A percentile compares a stretch with the other conserved stretches of the same genome.
Conservation (phyloP, 1,140 invertebrate species). For the Elymnias hypermnestra region DNA sequence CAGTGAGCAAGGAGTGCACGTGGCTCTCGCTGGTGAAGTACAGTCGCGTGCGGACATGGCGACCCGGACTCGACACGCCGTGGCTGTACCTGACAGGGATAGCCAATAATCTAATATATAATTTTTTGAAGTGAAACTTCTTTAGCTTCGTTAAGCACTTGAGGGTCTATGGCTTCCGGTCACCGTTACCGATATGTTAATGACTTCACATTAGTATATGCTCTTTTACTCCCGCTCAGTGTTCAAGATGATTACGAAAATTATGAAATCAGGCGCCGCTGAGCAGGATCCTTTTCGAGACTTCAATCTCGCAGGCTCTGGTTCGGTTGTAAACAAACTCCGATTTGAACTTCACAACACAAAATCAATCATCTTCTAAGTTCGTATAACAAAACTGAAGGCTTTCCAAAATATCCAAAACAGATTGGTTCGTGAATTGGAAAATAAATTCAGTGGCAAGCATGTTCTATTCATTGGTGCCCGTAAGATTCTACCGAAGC, state of each 20-base stretch:
- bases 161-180: too few relatives aligned
- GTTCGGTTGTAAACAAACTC: slow-evolving; percentile 97
- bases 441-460: slow-evolving; percentile 99
- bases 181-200: too few relatives aligned
- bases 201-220: too few relatives aligned
- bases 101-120: background rate
- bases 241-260: slow-evolving; percentile 87
- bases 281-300: slow-evolving; percentile 95
- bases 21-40: slow-evolving; percentile 99
- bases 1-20: slow-evolving; percentile 97
- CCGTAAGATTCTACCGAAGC: slow-evolving; percentile 98
- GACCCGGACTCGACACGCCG: slow-evolving; percentile 97
- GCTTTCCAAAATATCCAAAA: slow-evolving; percentile 98
- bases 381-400: slow-evolving; percentile 98
- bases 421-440: slow-evolving; percentile 95
- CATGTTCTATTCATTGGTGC: slow-evolving; percentile 99
- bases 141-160: too few relatives aligned
- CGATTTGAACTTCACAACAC: slow-evolving; percentile 96
- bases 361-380: slow-evolving; percentile 98
- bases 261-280: slow-evolving; percentile 92
- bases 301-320: slow-evolving; percentile 94
- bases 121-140: too few relatives aligned
- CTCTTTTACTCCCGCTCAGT: slow-evolving; percentile 71
- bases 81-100: slow-evolving; percentile 89
- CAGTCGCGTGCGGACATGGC: slow-evolving; percentile 96